phyloP scores from a whole-genome alignment of 2,888 invertebrate species.

The Creontiades dilutus region DNA sequence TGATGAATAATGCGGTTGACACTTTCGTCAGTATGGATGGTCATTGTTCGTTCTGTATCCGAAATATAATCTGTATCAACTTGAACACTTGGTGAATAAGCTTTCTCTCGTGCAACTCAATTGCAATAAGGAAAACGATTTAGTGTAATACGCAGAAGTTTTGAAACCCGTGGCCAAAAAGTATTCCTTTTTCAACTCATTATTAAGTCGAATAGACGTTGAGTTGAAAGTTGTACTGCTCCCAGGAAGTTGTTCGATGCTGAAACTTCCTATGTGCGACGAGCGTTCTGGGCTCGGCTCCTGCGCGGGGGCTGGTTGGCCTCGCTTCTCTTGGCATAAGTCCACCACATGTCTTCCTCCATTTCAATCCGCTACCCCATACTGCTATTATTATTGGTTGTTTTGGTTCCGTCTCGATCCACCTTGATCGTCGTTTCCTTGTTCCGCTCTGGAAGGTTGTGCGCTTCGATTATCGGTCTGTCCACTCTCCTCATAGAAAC shows the following conservation, averaged over 20 bases:
- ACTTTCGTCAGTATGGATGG: too few species aligned
- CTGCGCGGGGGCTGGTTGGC: slow-evolving; percentile 19
- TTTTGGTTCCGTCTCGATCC: background rate
- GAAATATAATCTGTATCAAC: too few species aligned
- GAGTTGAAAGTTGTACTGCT: too few species aligned
- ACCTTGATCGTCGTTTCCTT: slow-evolving; percentile 5
- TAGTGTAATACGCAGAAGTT: too few species aligned
- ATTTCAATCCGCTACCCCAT: slow-evolving; percentile 1
- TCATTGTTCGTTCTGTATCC: too few species aligned
- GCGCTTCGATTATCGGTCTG: background rate
- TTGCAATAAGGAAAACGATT: too few species aligned
- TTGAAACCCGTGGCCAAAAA: too few species aligned
- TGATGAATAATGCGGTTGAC: too few species aligned
- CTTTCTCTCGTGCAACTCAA: too few species aligned
- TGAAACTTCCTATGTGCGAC: background rate
- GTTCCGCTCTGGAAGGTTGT: slow-evolving; percentile 5
- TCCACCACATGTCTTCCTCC: slow-evolving; percentile 27
- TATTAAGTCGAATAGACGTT: too few species aligned
- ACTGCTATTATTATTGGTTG: background rate
- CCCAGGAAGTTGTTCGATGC: background rate
- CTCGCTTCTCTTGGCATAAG: slow-evolving; percentile 26
- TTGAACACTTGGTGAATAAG: too few species aligned
- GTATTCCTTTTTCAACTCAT: too few species aligned
- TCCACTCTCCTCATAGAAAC: background rate
- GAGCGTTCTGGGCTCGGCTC: background rate